Evolutionary conservation across 2,113 vertebrate genomes (phyloP).

Genomic region (Bettongia penicillata): DNA sequence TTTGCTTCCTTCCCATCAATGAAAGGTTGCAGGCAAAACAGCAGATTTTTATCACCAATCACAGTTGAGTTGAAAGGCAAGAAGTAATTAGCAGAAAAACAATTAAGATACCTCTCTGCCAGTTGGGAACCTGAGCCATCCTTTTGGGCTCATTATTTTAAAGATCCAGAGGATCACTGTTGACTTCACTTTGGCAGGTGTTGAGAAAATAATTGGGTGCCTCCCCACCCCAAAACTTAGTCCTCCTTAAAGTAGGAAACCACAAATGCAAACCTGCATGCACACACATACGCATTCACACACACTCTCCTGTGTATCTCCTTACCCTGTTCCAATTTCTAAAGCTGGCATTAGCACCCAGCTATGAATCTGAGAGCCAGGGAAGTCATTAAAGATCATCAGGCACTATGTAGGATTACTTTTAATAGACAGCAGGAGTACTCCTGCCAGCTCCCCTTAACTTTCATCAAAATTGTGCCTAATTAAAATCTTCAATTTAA

Average conservation of each 20-base stretch:
- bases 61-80: neutral
- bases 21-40: neutral
- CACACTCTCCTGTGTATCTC: neutral
- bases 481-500: slow-evolving; percentile 79
- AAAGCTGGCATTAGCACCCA: neutral
- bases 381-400: slow-evolving; percentile 57
- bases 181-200: neutral
- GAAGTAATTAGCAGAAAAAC: slow-evolving; percentile 2
- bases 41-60: neutral
- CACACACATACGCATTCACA: neutral
- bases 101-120: neutral
- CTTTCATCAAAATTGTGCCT: slow-evolving; percentile 73
- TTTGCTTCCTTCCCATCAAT: neutral
- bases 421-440: slow-evolving; percentile 66
- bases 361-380: slow-evolving; percentile 1
- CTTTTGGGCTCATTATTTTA: neutral
- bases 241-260: neutral
- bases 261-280: rapidly evolving
- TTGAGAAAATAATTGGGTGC: neutral
- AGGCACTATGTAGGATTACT: slow-evolving; percentile 19
- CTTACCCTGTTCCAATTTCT: neutral
- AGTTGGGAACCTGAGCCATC: neutral
- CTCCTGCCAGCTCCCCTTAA: slow-evolving; percentile 58
- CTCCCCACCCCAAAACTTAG: neutral
- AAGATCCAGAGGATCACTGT: neutral